Conservation (phyloP, 37 sponge, comb jelly and placozoan species). For the Tethya wilhelma region DNA sequence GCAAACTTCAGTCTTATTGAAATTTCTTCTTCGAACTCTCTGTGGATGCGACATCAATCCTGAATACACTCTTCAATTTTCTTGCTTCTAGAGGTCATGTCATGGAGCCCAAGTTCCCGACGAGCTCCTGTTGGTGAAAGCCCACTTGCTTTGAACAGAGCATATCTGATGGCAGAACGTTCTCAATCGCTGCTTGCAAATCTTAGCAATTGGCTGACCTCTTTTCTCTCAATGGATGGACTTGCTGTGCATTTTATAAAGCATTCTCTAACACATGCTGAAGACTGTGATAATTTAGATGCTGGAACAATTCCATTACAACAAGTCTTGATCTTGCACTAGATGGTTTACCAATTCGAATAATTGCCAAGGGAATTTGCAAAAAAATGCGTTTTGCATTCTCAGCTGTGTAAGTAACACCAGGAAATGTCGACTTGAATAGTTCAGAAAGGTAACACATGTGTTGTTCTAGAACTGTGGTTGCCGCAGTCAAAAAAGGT, state of each 20-base stretch:
- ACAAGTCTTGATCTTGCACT: not conserved
- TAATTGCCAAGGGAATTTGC: constrained; percentile 2
- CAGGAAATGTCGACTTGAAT: constrained; percentile 6
- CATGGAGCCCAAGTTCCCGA: not conserved
- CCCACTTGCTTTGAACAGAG: constrained; percentile 18
- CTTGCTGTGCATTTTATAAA: not conserved
- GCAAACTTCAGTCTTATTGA: not conserved
- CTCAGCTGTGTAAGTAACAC: constrained; percentile 7
- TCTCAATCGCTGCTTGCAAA: constrained; percentile 12
- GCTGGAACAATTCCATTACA: constrained; percentile 9
- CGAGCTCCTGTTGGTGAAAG: constrained; percentile 1
- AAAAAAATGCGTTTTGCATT: constrained; percentile 6
- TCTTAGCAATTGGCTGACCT: constrained; percentile 1
- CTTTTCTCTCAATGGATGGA: not conserved
- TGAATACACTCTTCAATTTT: constrained; percentile 2
- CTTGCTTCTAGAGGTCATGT: not conserved
- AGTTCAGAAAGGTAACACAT: not conserved
- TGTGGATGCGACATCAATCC: not conserved
- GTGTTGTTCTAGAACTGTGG: not conserved
- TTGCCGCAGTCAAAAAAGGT: not conserved
- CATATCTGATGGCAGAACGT: constrained; percentile 6
- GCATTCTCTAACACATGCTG: not conserved
- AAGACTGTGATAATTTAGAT: not conserved
- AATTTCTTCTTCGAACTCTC: not conserved
- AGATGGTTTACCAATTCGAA: not conserved